phyloP scores from a whole-genome alignment of 1,140 invertebrate species.

The Tetragnatha versicolor region DNA sequence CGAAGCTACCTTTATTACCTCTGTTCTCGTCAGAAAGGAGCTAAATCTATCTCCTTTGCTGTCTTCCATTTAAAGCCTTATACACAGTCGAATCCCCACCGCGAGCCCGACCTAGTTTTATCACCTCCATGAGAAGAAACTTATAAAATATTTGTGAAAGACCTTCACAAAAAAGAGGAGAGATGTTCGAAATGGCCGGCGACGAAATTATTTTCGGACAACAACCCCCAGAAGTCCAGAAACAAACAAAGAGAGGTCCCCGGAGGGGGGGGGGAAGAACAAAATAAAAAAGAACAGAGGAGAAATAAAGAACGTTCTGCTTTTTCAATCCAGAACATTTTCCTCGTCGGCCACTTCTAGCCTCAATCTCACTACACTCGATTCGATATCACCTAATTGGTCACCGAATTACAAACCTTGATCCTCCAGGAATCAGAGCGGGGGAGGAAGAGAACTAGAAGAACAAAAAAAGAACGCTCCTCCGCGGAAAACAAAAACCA shows the following conservation, averaged over 20 bases:
- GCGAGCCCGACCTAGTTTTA: too few species aligned
- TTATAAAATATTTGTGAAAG: too few species aligned
- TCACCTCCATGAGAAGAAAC: too few species aligned
- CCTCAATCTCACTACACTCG: constrained; percentile 29
- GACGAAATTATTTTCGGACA: too few species aligned
- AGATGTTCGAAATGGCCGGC: too few species aligned
- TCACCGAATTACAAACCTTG: constrained; percentile 39
- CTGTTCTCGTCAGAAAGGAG: too few species aligned
- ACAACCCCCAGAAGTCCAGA: background rate
- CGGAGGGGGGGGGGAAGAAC: background rate
- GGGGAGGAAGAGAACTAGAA: background rate
- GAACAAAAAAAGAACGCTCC: background rate
- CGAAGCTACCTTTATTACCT: too few species aligned
- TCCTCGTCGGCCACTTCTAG: constrained; percentile 1
- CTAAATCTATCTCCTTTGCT: too few species aligned
- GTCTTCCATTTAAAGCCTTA: too few species aligned
- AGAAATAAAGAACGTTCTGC: constrained; percentile 2
- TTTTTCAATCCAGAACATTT: constrained; percentile 19
- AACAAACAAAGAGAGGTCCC: background rate
- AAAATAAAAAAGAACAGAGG: background rate
- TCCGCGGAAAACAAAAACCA: background rate
- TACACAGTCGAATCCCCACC: too few species aligned
- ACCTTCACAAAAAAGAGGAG: too few species aligned
- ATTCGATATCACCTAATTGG: constrained; percentile 40
- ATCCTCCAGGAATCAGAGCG: constrained; percentile 10